phyloP scores from a whole-genome alignment of 2,888 invertebrate genomes.

The Drosophila affinis region DNA sequence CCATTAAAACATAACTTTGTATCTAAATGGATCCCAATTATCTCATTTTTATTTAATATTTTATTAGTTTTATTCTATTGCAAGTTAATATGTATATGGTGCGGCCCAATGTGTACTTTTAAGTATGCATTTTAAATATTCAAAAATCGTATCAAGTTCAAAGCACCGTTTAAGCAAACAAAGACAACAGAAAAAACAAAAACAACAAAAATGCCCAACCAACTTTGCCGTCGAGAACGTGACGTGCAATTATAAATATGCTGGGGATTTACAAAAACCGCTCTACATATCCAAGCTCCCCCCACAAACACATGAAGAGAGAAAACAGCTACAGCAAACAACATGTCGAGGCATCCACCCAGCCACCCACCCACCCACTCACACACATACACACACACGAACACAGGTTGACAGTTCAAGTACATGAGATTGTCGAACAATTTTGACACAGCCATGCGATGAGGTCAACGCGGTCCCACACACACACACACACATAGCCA shows the following conservation, averaged over 20 bases:
- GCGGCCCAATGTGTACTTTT: no score
- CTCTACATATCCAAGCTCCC: slow-evolving; percentile 31
- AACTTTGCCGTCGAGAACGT: slow-evolving; percentile 38
- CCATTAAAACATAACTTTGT: no score
- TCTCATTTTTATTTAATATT: no score
- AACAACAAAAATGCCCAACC: not conserved
- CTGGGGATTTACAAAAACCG: slow-evolving; percentile 31
- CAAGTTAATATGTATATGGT: no score
- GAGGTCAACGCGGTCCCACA: slow-evolving; percentile 44
- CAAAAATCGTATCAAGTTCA: slow-evolving; percentile 31
- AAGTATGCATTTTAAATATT: slow-evolving; percentile 13
- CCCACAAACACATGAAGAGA: slow-evolving; percentile 31
- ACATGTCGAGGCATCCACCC: slow-evolving; percentile 1
- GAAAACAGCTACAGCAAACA: slow-evolving; percentile 22
- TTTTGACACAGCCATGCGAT: slow-evolving; percentile 58
- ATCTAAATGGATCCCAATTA: no score
- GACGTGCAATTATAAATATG: slow-evolving; percentile 57
- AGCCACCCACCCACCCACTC: not conserved
- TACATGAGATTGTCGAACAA: slow-evolving; percentile 69
- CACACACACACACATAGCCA: slow-evolving; percentile 28
- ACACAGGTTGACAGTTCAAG: slow-evolving; percentile 63
- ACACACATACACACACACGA: slow-evolving; percentile 1
- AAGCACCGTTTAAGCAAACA: slow-evolving; percentile 13
- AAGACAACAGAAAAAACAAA: slow-evolving; percentile 12
- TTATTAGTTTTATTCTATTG: not conserved